A percentile compares a stretch with the other conserved stretches of the same genome.
Conservation (phyloP, 2,888 invertebrate genomes). For the Gerris lacustris region DNA sequence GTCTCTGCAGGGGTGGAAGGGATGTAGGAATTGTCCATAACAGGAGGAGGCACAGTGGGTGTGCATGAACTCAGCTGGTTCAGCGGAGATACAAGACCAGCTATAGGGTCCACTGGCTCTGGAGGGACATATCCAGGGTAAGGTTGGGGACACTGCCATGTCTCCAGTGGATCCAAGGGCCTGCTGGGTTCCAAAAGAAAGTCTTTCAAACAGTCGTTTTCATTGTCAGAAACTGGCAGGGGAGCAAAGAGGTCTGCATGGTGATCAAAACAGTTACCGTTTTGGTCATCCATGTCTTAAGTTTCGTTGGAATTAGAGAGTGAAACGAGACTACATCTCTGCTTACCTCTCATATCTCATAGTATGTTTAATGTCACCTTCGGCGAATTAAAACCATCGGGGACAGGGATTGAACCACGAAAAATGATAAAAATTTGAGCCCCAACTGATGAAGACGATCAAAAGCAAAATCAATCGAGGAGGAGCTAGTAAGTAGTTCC, state of each 20-base stretch:
- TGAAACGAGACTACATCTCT: not conserved
- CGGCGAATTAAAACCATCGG: too few relatives aligned
- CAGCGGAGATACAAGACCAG: not conserved
- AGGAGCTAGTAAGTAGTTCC: too few relatives aligned
- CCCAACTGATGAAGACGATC: too few relatives aligned
- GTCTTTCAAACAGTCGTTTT: conserved; percentile 32
- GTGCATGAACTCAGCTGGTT: not conserved
- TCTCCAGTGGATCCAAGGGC: not conserved
- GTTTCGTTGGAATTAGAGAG: conserved; percentile 19
- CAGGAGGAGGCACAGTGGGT: not conserved
- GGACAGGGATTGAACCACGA: too few relatives aligned
- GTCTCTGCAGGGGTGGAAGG: not conserved
- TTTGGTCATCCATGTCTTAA: conserved; percentile 32
- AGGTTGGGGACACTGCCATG: not conserved
- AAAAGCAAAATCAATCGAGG: too few relatives aligned
- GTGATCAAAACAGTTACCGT: conserved; percentile 32
- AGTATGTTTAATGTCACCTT: too few relatives aligned
- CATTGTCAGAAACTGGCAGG: conserved; percentile 30
- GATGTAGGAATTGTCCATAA: not conserved
- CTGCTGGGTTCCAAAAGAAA: conserved; percentile 31
- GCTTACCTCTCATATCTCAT: not conserved
- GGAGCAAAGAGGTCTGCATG: conserved; percentile 31
- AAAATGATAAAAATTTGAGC: too few relatives aligned
- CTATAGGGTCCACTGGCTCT: not conserved
- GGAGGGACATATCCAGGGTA: not conserved